phyloP scores from a whole-genome alignment of 2,797 vertebrate species.

The Limosa lapponica region DNA sequence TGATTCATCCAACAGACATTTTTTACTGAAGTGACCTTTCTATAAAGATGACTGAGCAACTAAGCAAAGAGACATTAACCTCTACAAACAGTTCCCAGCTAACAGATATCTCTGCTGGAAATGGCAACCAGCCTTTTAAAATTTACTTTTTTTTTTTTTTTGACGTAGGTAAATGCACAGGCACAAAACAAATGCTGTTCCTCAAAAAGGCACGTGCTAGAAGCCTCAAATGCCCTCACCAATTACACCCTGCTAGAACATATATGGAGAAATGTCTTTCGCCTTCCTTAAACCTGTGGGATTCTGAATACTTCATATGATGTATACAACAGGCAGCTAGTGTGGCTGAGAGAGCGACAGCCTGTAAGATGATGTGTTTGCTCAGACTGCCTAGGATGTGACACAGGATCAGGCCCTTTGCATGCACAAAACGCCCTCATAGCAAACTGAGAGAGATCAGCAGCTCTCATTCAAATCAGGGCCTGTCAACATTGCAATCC shows the following conservation, averaged over 20 bases:
- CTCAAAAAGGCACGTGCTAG: not conserved
- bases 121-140: conserved; percentile 35
- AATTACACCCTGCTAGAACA: not conserved
- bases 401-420: not conserved
- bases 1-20: conserved; percentile 71
- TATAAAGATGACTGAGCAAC: conserved; percentile 53
- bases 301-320: not conserved
- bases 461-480: not conserved
- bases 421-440: accelerated
- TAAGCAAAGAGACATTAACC: conserved; percentile 66
- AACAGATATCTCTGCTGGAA: conserved; percentile 53
- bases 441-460: not conserved
- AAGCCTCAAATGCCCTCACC: conserved; percentile 51
- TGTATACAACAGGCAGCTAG: not conserved
- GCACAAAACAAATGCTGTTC: conserved; percentile 17
- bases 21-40: conserved; percentile 69
- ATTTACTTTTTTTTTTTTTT: not conserved
- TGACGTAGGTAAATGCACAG: conserved; percentile 16
- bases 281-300: not conserved
- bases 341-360: not conserved
- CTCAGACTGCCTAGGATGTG: not conserved
- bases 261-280: not conserved
- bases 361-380: not conserved
- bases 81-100: conserved; percentile 71
- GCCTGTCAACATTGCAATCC: not conserved